A percentile compares a stretch with the other conserved stretches of the same genome.
Conservation (phyloP, 1,140 invertebrate genomes). For the Rhopalosiphum padi region DNA sequence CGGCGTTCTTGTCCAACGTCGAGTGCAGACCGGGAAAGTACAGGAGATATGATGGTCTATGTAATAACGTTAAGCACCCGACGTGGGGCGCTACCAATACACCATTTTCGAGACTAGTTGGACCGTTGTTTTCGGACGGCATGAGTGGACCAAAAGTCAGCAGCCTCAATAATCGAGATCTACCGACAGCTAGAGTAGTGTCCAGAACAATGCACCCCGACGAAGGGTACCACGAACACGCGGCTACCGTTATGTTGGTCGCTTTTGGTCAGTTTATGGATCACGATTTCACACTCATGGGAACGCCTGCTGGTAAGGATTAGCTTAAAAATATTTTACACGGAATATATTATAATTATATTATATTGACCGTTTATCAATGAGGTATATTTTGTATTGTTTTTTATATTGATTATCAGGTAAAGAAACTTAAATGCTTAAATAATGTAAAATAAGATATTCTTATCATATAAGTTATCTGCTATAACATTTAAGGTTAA, state of each 20-base stretch:
- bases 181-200: slow-evolving; percentile 66
- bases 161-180: slow-evolving; percentile 61
- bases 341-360: not conserved
- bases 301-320: slow-evolving; percentile 64
- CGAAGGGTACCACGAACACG: slow-evolving; percentile 64
- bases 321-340: too few relatives aligned
- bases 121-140: slow-evolving; percentile 86
- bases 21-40: slow-evolving; percentile 89
- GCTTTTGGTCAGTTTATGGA: slow-evolving; percentile 69
- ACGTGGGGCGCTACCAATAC: slow-evolving; percentile 87
- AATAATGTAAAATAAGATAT: not conserved
- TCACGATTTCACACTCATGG: slow-evolving; percentile 68
- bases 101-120: slow-evolving; percentile 78
- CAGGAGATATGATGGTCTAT: slow-evolving; percentile 85
- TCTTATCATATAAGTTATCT: not conserved
- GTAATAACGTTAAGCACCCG: slow-evolving; percentile 92
- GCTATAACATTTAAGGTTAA: not conserved
- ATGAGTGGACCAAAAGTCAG: slow-evolving; percentile 64
- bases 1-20: slow-evolving; percentile 84
- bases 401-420: not conserved
- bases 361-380: not conserved
- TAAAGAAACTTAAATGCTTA: not conserved
- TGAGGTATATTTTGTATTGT: not conserved
- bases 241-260: slow-evolving; percentile 66
- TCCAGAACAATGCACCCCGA: slow-evolving; percentile 66